Percentiles rank a stretch among this genome's conserved stretches.
phyloP scores from a whole-genome alignment of 2,113 vertebrate species.

The Sturnira hondurensis region DNA sequence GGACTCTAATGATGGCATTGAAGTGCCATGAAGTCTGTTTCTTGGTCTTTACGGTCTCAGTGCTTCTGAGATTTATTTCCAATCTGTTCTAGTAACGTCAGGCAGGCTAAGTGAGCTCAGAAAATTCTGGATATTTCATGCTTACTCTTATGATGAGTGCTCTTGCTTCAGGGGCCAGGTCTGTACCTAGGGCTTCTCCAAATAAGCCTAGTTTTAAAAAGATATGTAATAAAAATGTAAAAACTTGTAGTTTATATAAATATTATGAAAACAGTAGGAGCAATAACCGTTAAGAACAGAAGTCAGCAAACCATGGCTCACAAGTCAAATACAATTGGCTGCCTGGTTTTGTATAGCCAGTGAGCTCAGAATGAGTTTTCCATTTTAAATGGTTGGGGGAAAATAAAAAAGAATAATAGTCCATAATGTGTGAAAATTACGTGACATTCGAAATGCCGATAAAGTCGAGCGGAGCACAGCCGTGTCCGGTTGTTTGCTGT shows the following conservation, averaged over 20 bases:
- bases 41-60: not conserved
- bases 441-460: not conserved
- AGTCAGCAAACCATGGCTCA: not conserved
- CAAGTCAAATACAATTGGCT: not conserved
- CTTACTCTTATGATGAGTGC: not conserved
- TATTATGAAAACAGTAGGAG: not conserved
- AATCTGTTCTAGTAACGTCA: not conserved
- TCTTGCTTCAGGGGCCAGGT: not conserved
- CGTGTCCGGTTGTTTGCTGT: fast-evolving
- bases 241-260: not conserved
- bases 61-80: not conserved
- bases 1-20: fast-evolving
- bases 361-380: not conserved
- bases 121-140: not conserved
- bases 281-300: too few species aligned
- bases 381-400: not conserved
- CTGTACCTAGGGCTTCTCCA: not conserved
- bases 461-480: not conserved
- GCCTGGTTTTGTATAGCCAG: not conserved
- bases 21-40: not conserved
- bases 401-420: not conserved
- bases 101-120: not conserved
- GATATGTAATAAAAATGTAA: not conserved
- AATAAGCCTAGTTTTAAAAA: not conserved
- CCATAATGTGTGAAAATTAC: not conserved